Evolutionary conservation across 2,113 vertebrate genomes (phyloP).

Genomic region (Heterocephalus glaber): DNA sequence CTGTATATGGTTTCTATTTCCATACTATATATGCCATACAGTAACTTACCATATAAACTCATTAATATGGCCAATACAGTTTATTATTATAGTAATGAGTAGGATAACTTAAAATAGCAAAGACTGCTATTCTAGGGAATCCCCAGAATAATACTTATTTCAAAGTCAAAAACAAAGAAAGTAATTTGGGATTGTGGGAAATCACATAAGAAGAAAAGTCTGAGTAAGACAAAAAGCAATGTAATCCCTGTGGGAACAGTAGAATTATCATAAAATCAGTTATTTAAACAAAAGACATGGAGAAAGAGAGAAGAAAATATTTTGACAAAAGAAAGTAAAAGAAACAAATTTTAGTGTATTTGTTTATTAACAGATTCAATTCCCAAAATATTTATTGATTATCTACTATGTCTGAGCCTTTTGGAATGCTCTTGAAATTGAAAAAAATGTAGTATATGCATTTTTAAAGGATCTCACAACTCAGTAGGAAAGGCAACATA

Average conservation of each 20-base stretch:
- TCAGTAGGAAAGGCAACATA: not conserved
- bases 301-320: not conserved
- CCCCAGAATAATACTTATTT: not conserved
- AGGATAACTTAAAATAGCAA: not conserved
- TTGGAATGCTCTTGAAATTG: not conserved
- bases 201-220: not conserved
- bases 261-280: not conserved
- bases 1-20: not conserved
- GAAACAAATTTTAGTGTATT: not conserved
- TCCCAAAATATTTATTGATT: constrained; percentile 9
- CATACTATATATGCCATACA: not conserved
- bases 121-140: not conserved
- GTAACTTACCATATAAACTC: not conserved
- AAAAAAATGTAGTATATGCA: not conserved
- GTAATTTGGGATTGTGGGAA: not conserved
- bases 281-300: not conserved
- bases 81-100: not conserved
- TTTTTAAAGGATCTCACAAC: not conserved
- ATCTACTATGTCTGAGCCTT: not conserved
- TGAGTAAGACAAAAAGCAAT: not conserved
- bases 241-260: not conserved
- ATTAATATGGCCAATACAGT: constrained; percentile 22
- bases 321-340: not conserved
- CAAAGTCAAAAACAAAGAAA: constrained; percentile 3
- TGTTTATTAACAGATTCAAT: not conserved